These are phyloP conservation scores for Hyperoodon ampullatus DNA, from an alignment of 2,113 vertebrate species.

Conservation along the genomic window DNA sequence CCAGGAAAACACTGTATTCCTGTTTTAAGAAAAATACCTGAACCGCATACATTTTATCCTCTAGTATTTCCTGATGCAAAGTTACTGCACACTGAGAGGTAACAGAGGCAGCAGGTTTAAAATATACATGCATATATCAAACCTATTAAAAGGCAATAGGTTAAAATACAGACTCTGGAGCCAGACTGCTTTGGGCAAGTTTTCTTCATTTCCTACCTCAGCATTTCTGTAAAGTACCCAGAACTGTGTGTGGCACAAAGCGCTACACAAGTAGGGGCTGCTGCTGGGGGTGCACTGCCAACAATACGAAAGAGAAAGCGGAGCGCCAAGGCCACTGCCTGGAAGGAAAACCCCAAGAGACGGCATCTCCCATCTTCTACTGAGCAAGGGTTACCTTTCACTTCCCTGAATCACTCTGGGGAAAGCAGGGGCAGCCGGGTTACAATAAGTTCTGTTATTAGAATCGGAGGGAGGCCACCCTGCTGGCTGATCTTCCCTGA, in stretches of 20 bases:
- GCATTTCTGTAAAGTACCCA: background rate
- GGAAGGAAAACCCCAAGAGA: background rate
- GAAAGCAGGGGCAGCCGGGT: background rate
- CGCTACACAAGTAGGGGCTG: fast-evolving
- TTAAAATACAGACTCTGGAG: background rate
- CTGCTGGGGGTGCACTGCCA: too few relatives aligned
- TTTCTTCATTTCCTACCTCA: background rate
- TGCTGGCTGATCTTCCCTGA: background rate
- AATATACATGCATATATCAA: background rate
- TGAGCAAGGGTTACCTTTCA: background rate
- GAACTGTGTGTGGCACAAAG: too few relatives aligned
- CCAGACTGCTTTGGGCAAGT: background rate
- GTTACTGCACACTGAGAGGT: background rate
- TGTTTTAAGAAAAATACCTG: background rate
- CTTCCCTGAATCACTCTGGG: background rate
- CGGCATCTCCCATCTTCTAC: background rate
- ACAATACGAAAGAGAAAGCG: background rate
- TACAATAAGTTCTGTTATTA: background rate
- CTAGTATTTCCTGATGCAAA: background rate
- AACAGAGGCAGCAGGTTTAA: background rate
- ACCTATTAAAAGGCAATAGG: background rate
- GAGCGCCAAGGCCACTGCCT: background rate
- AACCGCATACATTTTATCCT: background rate
- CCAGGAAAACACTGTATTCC: background rate
- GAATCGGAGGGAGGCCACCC: background rate